Evolutionary conservation across 2,888 invertebrate genomes (phyloP), one percentile per base, ranked within the genome.

Genomic region (Callyntrura guangdongensis): DNA sequence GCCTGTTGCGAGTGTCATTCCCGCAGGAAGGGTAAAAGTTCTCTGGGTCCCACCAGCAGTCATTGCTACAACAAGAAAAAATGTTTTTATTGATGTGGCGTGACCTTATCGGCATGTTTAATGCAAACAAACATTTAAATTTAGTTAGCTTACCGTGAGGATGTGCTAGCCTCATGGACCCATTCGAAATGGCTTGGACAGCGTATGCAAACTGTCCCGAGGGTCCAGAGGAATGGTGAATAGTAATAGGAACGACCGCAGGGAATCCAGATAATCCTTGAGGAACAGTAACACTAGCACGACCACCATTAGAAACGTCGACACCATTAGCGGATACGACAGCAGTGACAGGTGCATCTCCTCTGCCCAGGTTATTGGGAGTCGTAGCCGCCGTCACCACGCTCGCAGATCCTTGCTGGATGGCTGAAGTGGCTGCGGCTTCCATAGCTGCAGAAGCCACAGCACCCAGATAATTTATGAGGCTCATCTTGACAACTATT

Each of bases 401-500:
- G 61, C 20, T 77, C 22, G 83, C 2, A 61, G 87, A 22, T 56
- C 84, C 74, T 61, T 82, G 91, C 6, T 88, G 67, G n/a, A 89
- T 90, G 17, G 92, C 92, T 47, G 91, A 86, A 22, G 91, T 89
- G 22, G 92, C 82, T 12, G 93, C 93, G 64, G 92, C 93, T 86
- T 93, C 93, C 36, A 93, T 86, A 49, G 93, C 93, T 67, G 93
- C 92, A 61, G 93, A 91, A 25, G 93, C 94, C 59, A 94, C 94
- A n/a, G 94, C 94, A 47, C 94, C 95, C 89, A 95, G 86, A 89
- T 95, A 94, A 61, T 94, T 93, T 67, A 95, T 94, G 74, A 95
- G 94, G 93, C 94, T 95, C 95, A 95, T 94, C 47, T 92, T 90
- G 74, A 53, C 36, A 72, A 72, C 47, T 47, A 9, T 20, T 9